A percentile compares a stretch with the other conserved stretches of the same genome.
Conservation (phyloP, 2,888 invertebrate genomes). For the Erpobdella octoculata region DNA sequence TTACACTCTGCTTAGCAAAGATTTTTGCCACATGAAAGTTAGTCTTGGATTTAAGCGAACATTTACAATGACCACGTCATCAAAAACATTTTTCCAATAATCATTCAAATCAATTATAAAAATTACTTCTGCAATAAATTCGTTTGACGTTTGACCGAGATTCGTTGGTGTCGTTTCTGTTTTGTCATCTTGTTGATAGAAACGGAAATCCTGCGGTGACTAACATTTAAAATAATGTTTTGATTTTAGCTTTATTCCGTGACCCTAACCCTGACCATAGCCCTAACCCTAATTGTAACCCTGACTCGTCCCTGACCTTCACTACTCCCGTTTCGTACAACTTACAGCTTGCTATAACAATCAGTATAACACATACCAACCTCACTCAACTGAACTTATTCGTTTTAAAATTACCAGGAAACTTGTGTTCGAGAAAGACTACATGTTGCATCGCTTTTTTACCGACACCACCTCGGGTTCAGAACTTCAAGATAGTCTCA, state of each 20-base stretch:
- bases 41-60: no score
- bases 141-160: neutral
- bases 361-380: neutral
- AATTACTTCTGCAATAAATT: neutral
- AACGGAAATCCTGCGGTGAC: neutral
- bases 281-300: no score
- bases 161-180: neutral
- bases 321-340: no score
- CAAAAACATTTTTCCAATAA: no score
- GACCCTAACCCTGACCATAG: no score
- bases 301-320: no score
- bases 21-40: no score
- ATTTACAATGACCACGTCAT: no score
- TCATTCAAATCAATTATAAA: no score
- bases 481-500: no score
- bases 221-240: neutral
- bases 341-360: no score
- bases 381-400: neutral
- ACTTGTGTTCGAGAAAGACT: conserved; percentile 9
- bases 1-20: no score
- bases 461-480: conserved; percentile 18
- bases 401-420: neutral
- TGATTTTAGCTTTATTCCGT: neutral
- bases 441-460: conserved; percentile 26
- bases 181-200: conserved; percentile 4